phyloP scores from a whole-genome alignment of 2,113 vertebrate species.

The Oreocharis arfaki region DNA sequence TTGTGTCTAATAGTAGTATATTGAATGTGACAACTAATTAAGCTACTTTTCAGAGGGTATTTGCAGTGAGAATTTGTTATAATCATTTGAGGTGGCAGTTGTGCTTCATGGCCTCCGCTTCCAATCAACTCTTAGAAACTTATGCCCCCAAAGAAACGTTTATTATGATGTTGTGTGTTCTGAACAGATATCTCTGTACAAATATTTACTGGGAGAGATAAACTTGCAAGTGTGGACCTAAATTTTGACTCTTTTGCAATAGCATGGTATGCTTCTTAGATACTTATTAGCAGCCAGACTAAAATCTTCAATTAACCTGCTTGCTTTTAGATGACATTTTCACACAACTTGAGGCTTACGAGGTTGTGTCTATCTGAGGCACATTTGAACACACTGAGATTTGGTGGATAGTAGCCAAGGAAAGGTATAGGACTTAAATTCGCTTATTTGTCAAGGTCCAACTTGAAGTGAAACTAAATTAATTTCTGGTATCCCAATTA shows the following conservation, averaged over 20 bases:
- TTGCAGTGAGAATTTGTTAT: neutral
- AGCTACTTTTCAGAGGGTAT: neutral
- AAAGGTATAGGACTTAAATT: neutral
- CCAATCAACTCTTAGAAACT: neutral
- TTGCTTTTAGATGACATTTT: neutral
- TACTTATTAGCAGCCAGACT: neutral
- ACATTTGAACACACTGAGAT: neutral
- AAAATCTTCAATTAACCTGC: neutral
- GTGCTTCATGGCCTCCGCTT: neutral
- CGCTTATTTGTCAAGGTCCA: neutral
- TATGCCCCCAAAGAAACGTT: neutral
- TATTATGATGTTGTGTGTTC: neutral
- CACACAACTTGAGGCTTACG: neutral
- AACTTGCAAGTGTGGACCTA: neutral
- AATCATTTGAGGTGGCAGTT: neutral
- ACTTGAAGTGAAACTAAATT: neutral
- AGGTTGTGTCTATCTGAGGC: neutral
- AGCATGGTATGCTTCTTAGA: neutral
- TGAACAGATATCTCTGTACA: neutral
- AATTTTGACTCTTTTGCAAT: neutral
- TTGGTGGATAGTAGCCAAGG: neutral
- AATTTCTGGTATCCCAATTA: neutral
- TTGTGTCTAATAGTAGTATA: neutral
- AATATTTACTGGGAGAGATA: neutral
- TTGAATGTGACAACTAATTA: neutral